Evolutionary conservation across 2,888 invertebrate species (phyloP).

Genomic region (Calameuta idolon): DNA sequence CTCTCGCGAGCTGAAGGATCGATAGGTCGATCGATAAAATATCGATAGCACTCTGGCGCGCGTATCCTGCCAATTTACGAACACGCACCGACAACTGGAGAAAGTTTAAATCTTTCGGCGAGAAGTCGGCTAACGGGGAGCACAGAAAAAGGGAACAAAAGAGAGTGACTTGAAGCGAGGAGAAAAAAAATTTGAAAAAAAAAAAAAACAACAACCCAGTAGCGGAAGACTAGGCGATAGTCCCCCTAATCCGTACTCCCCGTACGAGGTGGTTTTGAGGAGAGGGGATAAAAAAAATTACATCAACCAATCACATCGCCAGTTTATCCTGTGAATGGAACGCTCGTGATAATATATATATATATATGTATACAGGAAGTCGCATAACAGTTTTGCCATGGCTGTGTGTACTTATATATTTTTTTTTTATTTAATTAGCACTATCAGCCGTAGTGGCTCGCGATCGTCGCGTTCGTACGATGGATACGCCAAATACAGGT

Average conservation of each 20-base stretch:
- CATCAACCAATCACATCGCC: background rate
- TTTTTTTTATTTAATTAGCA: conserved; percentile 45
- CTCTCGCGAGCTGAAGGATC: background rate
- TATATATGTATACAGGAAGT: conserved; percentile 26
- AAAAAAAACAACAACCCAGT: background rate
- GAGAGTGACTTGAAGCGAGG: too few relatives aligned
- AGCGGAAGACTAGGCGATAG: background rate
- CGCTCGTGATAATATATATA: background rate
- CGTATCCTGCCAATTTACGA: background rate
- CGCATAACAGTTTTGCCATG: conserved; percentile 27
- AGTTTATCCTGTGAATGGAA: conserved; percentile 7
- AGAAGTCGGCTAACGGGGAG: background rate
- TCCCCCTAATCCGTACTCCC: too few relatives aligned
- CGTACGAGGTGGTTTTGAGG: background rate
- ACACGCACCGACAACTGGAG: background rate
- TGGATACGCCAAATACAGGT: background rate
- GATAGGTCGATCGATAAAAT: too few relatives aligned
- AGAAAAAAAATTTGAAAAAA: background rate
- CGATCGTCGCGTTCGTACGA: background rate
- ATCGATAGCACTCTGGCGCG: background rate
- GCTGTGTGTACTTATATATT: conserved; percentile 31
- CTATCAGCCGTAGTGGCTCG: conserved; percentile 24
- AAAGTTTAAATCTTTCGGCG: background rate
- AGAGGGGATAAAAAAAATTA: background rate
- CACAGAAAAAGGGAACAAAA: background rate